Percentiles rank a stretch among this genome's conserved stretches.
Evolutionary conservation across 2,888 invertebrate genomes (phyloP).

Genomic region (Platerodrilus igneus): DNA sequence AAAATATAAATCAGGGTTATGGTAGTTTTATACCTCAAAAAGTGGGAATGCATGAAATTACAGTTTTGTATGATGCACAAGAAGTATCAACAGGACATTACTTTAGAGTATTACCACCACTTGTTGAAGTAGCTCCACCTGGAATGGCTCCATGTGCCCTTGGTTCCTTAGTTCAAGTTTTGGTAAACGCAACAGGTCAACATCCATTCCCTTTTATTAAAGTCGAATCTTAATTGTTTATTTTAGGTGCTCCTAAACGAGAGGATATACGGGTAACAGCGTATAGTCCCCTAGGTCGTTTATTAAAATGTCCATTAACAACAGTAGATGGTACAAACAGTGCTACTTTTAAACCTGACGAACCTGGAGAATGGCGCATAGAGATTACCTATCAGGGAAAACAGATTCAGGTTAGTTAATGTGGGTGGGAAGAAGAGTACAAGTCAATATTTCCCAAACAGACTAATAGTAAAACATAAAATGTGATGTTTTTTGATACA

Average conservation of each 20-base stretch:
- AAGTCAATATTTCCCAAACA: too few species aligned
- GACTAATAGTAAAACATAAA: too few species aligned
- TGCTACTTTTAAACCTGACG: constrained; percentile 95
- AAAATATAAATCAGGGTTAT: constrained; percentile 58
- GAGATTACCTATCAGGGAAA: constrained; percentile 93
- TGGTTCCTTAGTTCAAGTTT: constrained; percentile 91
- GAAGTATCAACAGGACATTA: constrained; percentile 58
- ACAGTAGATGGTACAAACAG: constrained; percentile 87
- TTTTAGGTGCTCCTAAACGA: constrained; percentile 64
- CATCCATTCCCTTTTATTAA: background rate
- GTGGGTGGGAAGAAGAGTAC: too few species aligned
- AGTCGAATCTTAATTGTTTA: constrained; percentile 5
- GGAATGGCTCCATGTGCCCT: constrained; percentile 95
- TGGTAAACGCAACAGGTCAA: constrained; percentile 77
- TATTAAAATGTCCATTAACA: constrained; percentile 76
- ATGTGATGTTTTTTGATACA: too few species aligned
- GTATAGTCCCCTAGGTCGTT: constrained; percentile 82
- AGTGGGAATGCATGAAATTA: constrained; percentile 87
- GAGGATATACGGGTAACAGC: constrained; percentile 91
- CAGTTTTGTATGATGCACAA: constrained; percentile 55
- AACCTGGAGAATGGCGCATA: constrained; percentile 96
- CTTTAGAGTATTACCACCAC: constrained; percentile 81
- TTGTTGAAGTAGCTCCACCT: constrained; percentile 82
- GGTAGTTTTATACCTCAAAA: constrained; percentile 84
- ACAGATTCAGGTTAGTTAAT: constrained; percentile 67